Conservation (phyloP, 2,113 vertebrate species). For the Erpornis zantholeuca region DNA sequence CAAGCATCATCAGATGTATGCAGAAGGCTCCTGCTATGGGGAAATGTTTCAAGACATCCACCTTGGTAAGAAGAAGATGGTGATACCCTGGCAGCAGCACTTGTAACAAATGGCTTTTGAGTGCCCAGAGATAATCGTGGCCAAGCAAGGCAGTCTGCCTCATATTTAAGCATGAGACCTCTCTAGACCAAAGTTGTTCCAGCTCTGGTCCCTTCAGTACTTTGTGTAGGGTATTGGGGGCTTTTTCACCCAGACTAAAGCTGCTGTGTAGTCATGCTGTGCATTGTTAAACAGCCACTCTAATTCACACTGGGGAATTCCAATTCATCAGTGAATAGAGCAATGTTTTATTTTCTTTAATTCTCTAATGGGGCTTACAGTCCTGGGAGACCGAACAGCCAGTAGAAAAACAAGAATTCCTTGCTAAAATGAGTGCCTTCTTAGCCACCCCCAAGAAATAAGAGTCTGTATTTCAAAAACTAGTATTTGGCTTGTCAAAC, state of each 20-base stretch:
- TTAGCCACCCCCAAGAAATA: not conserved
- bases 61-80: not conserved
- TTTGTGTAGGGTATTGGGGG: not conserved
- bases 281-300: not conserved
- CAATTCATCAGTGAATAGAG: slow-evolving; percentile 21
- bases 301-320: not conserved
- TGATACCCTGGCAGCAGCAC: not conserved
- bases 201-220: not conserved
- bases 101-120: not conserved
- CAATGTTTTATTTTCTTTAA: slow-evolving; percentile 11
- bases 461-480: not conserved
- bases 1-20: not conserved
- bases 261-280: not conserved
- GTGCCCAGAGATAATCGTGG: not conserved
- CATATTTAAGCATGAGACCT: not conserved
- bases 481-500: not conserved
- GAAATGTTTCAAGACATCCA: not conserved
- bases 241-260: not conserved
- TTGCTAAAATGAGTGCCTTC: not conserved
- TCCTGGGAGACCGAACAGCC: not conserved
- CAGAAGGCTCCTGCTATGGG: not conserved
- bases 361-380: not conserved
- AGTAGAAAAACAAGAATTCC: not conserved
- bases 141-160: not conserved
- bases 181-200: not conserved